Evolutionary conservation across 2,888 invertebrate genomes (phyloP).

Genomic region (Archips xylosteana): DNA sequence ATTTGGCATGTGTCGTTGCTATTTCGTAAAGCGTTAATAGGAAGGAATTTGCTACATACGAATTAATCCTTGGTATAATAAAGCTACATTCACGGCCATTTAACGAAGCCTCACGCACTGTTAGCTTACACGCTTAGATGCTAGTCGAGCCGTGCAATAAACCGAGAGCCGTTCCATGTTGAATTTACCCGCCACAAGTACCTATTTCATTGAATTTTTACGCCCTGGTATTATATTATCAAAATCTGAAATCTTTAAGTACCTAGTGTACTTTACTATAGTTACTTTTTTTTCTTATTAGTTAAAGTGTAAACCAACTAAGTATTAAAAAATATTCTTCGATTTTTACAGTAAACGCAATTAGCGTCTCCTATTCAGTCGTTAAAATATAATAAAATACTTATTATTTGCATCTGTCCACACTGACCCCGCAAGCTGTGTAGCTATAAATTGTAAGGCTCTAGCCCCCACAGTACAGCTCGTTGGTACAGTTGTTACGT

Average conservation of each 20-base stretch:
- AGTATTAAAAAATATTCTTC: no score
- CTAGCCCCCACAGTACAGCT: slow-evolving; percentile 38
- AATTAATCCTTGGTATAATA: slow-evolving; percentile 32
- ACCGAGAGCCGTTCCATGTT: slow-evolving; percentile 12
- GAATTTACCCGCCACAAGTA: slow-evolving; percentile 8
- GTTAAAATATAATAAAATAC: slow-evolving; percentile 11
- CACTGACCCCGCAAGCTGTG: slow-evolving; percentile 36
- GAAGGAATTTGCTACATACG: slow-evolving; percentile 5
- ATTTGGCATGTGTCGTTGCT: background rate
- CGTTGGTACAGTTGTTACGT: slow-evolving; percentile 56
- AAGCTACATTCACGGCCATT: slow-evolving; percentile 31
- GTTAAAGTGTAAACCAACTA: no score
- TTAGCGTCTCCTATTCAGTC: background rate
- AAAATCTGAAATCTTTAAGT: background rate
- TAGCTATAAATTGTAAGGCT: slow-evolving; percentile 53
- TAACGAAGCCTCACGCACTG: slow-evolving; percentile 28
- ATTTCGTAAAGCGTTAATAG: slow-evolving; percentile 20
- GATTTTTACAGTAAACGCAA: background rate
- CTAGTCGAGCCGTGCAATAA: slow-evolving; percentile 6
- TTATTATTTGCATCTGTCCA: slow-evolving; percentile 25
- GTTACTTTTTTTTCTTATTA: background rate
- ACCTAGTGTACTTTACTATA: background rate
- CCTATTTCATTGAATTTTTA: background rate
- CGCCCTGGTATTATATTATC: background rate
- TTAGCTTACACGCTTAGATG: slow-evolving; percentile 11